These are phyloP conservation scores for Taeniopygia guttata DNA, from an alignment of 2,797 vertebrate species.

Conservation along the genomic window DNA sequence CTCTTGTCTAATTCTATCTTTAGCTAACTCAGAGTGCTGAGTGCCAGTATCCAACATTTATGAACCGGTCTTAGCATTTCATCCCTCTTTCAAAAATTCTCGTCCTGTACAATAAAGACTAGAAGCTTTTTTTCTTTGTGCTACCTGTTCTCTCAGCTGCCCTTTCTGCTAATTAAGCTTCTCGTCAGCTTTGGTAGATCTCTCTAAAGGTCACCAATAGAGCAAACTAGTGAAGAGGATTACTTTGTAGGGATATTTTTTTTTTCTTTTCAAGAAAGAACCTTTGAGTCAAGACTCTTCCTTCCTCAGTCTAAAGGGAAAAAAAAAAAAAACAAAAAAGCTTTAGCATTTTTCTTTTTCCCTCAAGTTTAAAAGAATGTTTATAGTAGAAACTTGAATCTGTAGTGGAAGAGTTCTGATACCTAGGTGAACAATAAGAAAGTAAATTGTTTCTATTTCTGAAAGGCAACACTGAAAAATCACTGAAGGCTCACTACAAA, in stretches of 20 bases:
- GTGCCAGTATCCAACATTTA: conserved; percentile 7
- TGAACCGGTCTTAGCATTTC: conserved; percentile 1
- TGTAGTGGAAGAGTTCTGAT: neutral
- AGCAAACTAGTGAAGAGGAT: conserved; percentile 55
- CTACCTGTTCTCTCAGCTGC: conserved; percentile 46
- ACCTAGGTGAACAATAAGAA: neutral
- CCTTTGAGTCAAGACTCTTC: neutral
- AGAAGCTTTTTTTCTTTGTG: conserved; percentile 50
- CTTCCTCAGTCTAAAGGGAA: neutral
- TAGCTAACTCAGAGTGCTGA: neutral
- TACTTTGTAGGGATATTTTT: conserved; percentile 25
- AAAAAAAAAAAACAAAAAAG: neutral
- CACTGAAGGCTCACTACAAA: neutral
- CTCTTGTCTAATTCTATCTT: neutral
- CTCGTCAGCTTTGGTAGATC: conserved; percentile 59
- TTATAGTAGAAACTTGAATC: neutral
- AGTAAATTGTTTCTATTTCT: neutral
- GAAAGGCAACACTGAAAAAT: neutral
- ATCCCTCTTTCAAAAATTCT: conserved; percentile 57
- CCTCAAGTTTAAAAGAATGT: neutral
- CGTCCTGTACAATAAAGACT: conserved; percentile 36
- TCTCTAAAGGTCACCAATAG: conserved; percentile 71
- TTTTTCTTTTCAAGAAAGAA: neutral
- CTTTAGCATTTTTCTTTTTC: conserved; percentile 14
- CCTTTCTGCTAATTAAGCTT: conserved; percentile 73